Evolutionary conservation across 2,888 invertebrate genomes (phyloP).

Genomic region (Stictocephala bisonia): DNA sequence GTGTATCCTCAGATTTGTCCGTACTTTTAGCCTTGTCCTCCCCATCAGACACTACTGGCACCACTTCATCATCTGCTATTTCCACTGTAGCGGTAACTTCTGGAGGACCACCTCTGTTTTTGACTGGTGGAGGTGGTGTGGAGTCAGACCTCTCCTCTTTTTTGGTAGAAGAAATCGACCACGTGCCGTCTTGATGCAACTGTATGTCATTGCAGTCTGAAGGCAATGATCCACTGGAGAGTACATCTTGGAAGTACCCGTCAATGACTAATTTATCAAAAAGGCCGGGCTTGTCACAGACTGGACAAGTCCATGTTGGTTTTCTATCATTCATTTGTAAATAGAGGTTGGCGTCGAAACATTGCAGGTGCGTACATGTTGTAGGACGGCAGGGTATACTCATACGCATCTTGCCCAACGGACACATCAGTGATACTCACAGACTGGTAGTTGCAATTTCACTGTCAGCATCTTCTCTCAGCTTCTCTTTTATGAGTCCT

Average conservation of each 20-base stretch:
- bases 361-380: slow-evolving; percentile 96
- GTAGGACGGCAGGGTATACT: slow-evolving; percentile 88
- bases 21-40: too few species aligned
- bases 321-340: slow-evolving; percentile 99
- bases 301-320: slow-evolving; percentile 98
- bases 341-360: slow-evolving; percentile 96
- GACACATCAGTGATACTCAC: slow-evolving; percentile 93
- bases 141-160: slow-evolving; percentile 27
- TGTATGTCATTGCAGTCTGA: slow-evolving; percentile 84
- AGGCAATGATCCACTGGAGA: slow-evolving; percentile 75
- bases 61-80: slow-evolving; percentile 41
- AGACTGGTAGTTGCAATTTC: slow-evolving; percentile 96
- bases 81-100: slow-evolving; percentile 20
- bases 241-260: slow-evolving; percentile 88
- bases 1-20: too few species aligned
- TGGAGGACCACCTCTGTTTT: slow-evolving; percentile 46
- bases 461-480: slow-evolving; percentile 91
- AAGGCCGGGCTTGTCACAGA: slow-evolving; percentile 92
- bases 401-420: slow-evolving; percentile 93
- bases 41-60: too few species aligned
- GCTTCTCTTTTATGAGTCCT: slow-evolving; percentile 90
- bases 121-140: slow-evolving; percentile 34
- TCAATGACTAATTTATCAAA: slow-evolving; percentile 95
- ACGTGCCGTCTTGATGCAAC: slow-evolving; percentile 84
- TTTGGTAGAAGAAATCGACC: slow-evolving; percentile 71